Percentiles rank a stretch among this genome's conserved stretches.
Conservation (phyloP, 2,888 invertebrate genomes). For the Lasioglossum figueresi region DNA sequence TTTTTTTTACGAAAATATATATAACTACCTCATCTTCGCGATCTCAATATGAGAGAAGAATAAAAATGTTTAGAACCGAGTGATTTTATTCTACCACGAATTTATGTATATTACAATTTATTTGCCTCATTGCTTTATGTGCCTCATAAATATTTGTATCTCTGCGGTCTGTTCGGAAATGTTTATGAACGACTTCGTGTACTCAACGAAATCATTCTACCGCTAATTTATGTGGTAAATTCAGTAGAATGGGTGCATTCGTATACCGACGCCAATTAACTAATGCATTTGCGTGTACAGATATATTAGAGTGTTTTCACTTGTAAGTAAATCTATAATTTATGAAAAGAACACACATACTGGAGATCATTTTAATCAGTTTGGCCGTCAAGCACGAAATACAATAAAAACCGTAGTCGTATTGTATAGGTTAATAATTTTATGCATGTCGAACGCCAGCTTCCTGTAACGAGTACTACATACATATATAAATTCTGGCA, state of each 20-base stretch:
- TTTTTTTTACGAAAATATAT: background rate
- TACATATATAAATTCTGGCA: constrained; percentile 57
- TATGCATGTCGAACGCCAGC: constrained; percentile 20
- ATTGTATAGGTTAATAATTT: constrained; percentile 45
- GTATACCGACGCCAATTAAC: background rate
- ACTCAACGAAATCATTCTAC: background rate
- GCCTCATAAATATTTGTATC: background rate
- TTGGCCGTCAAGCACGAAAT: too few species aligned
- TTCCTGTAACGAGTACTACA: constrained; percentile 37
- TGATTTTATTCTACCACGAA: background rate
- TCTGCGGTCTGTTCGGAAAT: background rate
- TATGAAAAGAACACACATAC: background rate
- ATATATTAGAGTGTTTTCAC: background rate
- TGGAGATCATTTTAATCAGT: background rate
- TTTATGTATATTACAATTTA: background rate
- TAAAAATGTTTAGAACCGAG: too few species aligned
- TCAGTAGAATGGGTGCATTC: background rate
- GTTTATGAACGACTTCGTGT: background rate
- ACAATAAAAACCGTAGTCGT: constrained; percentile 19
- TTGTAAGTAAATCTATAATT: background rate
- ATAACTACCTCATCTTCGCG: background rate
- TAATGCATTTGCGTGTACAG: background rate
- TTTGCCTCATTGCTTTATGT: background rate
- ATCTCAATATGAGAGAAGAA: background rate
- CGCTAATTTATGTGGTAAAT: background rate